Evolutionary conservation across 2,113 vertebrate species (phyloP).

Genomic region (Pachyramphus minor): DNA sequence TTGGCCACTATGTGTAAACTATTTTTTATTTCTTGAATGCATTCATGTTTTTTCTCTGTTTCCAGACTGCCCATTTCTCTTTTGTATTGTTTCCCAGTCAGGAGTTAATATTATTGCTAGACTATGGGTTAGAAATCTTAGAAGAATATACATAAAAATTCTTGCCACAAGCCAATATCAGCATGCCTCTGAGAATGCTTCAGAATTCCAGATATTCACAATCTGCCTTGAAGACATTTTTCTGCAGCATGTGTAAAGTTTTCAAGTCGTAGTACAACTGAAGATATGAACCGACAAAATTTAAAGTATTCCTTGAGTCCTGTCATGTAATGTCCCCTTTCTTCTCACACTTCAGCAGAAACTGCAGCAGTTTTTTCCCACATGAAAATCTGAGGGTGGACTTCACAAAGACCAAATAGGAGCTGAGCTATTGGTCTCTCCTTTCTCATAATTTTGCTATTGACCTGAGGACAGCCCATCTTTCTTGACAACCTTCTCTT

Average conservation of each 20-base stretch:
- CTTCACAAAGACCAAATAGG: rapidly evolving
- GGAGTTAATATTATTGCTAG: background rate
- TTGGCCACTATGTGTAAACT: background rate
- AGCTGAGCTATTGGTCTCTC: background rate
- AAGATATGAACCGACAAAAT: background rate
- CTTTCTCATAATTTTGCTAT: background rate
- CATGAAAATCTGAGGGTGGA: background rate
- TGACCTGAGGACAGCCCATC: background rate
- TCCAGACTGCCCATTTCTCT: background rate
- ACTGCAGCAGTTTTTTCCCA: background rate
- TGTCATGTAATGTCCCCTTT: background rate
- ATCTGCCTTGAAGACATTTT: background rate
- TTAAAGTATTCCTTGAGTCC: background rate
- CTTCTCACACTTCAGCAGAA: background rate
- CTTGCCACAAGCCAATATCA: background rate
- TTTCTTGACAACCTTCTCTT: background rate
- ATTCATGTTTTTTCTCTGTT: background rate
- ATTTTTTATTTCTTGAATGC: background rate
- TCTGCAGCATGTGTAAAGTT: background rate
- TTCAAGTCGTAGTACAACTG: background rate
- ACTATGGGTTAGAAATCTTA: background rate
- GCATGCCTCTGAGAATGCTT: background rate
- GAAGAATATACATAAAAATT: background rate
- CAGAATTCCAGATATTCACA: background rate
- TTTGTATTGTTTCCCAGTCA: background rate